Evolutionary conservation across 2,797 vertebrate genomes (phyloP), one percentile per base, ranked within the genome.

Genomic region (Arremon aurantiirostris): DNA sequence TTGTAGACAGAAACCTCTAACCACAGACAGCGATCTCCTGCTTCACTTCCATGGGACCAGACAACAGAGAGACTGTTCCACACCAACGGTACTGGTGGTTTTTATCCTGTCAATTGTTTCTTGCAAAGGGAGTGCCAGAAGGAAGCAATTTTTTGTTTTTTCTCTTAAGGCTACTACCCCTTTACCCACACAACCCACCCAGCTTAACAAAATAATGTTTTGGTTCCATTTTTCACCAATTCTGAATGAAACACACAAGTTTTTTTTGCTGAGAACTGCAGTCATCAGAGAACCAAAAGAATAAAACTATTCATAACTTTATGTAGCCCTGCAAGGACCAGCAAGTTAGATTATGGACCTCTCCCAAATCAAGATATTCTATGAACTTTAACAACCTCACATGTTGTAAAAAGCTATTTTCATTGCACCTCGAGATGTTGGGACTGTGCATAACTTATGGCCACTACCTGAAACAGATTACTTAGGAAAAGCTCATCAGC

Each of bases 1-100:
- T 24, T 75, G 78, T 24, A 70, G 34, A 52, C 37, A 59, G 47
- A 57, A 89, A 52, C 8, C 22, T 69, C 28, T 77, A 66, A 84
- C 7, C 32, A 55, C 17, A 59, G 24, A 44, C 19, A 52, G 18
- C 1, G 27, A 56, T 8, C 47, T 61, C 41, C 15, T 39, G 30
- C 26, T 60, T 77, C 10, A 68, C 6, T 59, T 68, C 8, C 23
- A 19, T 13, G 13, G 8, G 37, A 37, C 9, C 28, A 32, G 19
- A 8, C 69, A 82, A 39, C 27, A 26, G 18, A 49, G 26, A 10
- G 13, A 23, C 19, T 27, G n/a, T 35, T 70, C 44, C 30, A 63
- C 41, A 89, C 9, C 34, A 68, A 7, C 7, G 10, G 5, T 60
- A 77, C 4, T 0, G 0, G 7, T 13, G 9, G 0, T 8, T 87